Evolutionary conservation across 2,113 vertebrate genomes (phyloP), one percentile per base, ranked within the genome.

Genomic region (Bos indicus): DNA sequence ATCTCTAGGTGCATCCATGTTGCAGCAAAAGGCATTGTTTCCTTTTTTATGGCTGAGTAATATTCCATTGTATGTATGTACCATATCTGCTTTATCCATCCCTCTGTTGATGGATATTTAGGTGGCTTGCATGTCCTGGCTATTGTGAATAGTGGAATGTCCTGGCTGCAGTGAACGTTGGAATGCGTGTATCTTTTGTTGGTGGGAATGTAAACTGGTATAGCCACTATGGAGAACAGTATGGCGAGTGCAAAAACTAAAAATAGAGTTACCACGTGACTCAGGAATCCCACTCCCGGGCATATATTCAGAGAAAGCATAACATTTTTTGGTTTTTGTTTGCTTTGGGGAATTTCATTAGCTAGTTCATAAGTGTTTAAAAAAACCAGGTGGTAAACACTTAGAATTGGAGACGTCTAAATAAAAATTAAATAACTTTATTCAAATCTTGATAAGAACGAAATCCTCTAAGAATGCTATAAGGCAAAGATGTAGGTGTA

Each of bases 321-420:
- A 57, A 86, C 59, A 1, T 60, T 81, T 89, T 91, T 94, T 71
- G 7, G 48, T 90, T 97, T 98, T 94, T 81, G 48, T 90, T 98
- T 23, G 78, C 86, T 97, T 97, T 94, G 94, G 54, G 96, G 26
- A 84, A 95, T 98, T 97, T 98, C 52, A 95, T 97, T 98, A 92
- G 82, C 54, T 36, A 92, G 51, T 30, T 97, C 94, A 96, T 30
- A 95, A 82, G 59, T 33, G 83, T 91, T 95, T 23, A 46, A 94
- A 90, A 93, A 90, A 89, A 17, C 15, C 23, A 26, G 6, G 6
- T 52, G 96, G 43, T 83, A 97, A 93, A 97, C 86, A 92, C 19
- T 94, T 88, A 60, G 60, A 98, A 96, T 51, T 97, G 43, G 46
- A 36, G 83, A 52, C 91, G 82, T 59, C 57, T 83, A 91, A 98